Conservation (phyloP, 2,113 vertebrate species). For the Ceuthmochares aereus region DNA sequence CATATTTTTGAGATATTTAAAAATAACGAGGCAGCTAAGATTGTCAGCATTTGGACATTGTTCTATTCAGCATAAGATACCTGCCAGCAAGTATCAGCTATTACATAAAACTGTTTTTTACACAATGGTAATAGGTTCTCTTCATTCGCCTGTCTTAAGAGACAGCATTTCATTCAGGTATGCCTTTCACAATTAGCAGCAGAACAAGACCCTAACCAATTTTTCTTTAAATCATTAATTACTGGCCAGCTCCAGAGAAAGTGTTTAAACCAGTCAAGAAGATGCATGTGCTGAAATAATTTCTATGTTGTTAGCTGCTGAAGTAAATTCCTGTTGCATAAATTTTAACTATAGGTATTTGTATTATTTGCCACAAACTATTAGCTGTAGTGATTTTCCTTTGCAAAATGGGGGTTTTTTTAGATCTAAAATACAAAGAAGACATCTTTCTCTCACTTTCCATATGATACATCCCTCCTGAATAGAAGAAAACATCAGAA, state of each 20-base stretch:
- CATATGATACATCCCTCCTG: rapidly evolving
- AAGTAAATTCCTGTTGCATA: background rate
- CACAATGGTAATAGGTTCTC: background rate
- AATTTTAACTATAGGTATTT: background rate
- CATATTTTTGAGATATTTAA: background rate
- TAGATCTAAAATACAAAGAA: background rate
- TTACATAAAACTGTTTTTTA: background rate
- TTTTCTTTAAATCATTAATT: background rate
- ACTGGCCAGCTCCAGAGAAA: background rate
- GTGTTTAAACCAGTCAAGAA: background rate
- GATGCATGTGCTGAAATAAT: background rate
- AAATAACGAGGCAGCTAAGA: background rate
- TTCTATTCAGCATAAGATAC: background rate
- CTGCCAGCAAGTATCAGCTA: background rate
- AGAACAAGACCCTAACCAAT: background rate
- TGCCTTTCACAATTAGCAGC: background rate
- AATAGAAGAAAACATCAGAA: background rate
- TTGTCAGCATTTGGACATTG: background rate
- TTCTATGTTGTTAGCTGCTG: background rate
- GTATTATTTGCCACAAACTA: background rate
- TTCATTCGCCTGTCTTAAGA: background rate
- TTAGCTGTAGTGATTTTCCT: background rate
- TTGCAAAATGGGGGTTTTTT: background rate
- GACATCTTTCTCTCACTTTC: background rate
- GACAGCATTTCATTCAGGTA: background rate